Conservation (phyloP, 2,797 vertebrate genomes). For the Danio tinwini region DNA sequence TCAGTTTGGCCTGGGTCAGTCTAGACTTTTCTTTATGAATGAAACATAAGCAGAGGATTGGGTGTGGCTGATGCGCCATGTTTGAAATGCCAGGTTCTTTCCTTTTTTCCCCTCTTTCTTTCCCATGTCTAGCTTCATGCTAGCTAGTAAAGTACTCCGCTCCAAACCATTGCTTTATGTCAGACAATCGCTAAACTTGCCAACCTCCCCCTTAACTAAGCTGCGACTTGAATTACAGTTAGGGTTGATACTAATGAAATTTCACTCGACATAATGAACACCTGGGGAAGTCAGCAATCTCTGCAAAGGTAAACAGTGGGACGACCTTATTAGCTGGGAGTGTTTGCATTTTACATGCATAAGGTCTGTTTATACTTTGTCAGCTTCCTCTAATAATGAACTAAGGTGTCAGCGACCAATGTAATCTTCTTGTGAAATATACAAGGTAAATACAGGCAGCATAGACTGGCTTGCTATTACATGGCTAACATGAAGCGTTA, state of each 20-base stretch:
- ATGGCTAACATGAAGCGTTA: background rate
- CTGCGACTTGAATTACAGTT: constrained; percentile 55
- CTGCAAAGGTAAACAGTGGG: constrained; percentile 44
- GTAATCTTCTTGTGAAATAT: constrained; percentile 34
- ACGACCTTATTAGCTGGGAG: constrained; percentile 52
- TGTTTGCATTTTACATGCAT: constrained; percentile 45
- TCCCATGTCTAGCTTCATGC: constrained; percentile 51
- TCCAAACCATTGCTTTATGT: constrained; percentile 53
- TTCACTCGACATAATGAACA: constrained; percentile 55
- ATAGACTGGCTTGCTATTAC: background rate
- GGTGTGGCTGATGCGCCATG: constrained; percentile 62
- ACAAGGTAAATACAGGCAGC: constrained; percentile 4
- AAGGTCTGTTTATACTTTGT: constrained; percentile 52
- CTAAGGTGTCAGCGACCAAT: constrained; percentile 49
- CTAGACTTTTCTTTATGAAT: constrained; percentile 71
- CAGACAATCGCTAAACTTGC: constrained; percentile 48
- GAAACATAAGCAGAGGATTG: constrained; percentile 69
- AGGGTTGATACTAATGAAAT: constrained; percentile 52
- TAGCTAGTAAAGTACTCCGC: constrained; percentile 52
- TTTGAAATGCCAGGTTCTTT: constrained; percentile 23
- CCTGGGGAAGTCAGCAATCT: constrained; percentile 44
- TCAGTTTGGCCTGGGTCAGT: constrained; percentile 67
- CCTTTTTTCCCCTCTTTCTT: background rate
- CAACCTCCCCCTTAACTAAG: background rate
- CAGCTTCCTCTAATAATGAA: constrained; percentile 58